Base-by-base conservation (phyloP, 2,797 vertebrate genomes). In the Gallirallus australis region DNA sequence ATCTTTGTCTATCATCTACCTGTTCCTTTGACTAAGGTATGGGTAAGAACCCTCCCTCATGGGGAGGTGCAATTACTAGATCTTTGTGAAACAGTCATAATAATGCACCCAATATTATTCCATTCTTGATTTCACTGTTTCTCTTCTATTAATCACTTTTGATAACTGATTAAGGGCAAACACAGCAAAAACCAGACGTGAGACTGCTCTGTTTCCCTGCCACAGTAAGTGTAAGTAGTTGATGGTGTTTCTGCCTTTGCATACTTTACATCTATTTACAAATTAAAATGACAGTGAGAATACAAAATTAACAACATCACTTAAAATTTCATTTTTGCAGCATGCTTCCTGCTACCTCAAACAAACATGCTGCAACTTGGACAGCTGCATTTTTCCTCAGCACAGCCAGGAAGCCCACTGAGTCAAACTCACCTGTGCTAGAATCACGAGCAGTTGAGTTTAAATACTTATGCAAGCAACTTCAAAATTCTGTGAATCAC, bases 401-500 rank as follows among this genome's bases (percentile, higher is more conserved):
- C 42, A 57, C 57, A 88, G 56, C 25, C 83, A 88, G 85, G 50
- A 89, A 92, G 72, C 56, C 48, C 48, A 42, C 8, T 21, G n/a
- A 80, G 19, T 40, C 65, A 71, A 30, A 21, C 37, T 86, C 57
- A 61, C 20, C 25, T 54, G 27, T 52, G 52, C 77, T 76, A 84
- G 71, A 93, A 93, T 78, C 73, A 85, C 13, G 20, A 89, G n/a
- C 15, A 60, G 28, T 72, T 76, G 16, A 24, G 53, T 87, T 95
- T 89, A 95, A 96, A 77, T 45, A 93, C 84, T 89, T 59, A 87
- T 69, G 65, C 63, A 94, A 93, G 53, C 21, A 53, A 76, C 60
- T 75, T 94, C 54, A 78, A 84, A 73, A 69, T 88, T 93, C 73
- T 87, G 57, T 79, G 69, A 96, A 94, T 96, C 76, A 83, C 89